Evolutionary conservation across 2,113 vertebrate genomes (phyloP).

Genomic region (Lasiurus borealis): DNA sequence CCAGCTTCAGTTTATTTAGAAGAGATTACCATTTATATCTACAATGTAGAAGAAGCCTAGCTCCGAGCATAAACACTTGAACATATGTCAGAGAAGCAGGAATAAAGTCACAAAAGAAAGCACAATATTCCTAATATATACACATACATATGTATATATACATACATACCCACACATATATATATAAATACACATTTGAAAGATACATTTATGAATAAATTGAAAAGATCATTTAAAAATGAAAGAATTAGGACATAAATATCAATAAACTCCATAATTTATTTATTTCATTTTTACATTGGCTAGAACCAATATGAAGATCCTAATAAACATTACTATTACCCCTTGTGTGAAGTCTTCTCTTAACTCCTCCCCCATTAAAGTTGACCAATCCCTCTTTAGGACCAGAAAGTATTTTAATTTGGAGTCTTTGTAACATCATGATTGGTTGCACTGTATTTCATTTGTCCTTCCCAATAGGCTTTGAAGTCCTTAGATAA

Average conservation of each 20-base stretch:
- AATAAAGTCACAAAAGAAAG: slow-evolving; percentile 40
- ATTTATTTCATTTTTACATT: slow-evolving; percentile 16
- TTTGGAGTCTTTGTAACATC: background rate
- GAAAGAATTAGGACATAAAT: slow-evolving; percentile 28
- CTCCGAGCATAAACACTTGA: background rate
- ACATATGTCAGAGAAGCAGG: background rate
- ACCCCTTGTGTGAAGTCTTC: background rate
- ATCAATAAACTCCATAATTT: background rate
- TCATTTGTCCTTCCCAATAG: background rate
- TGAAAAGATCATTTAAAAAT: background rate
- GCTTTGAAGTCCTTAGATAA: background rate
- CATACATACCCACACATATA: background rate
- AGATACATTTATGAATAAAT: background rate
- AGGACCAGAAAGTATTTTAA: background rate
- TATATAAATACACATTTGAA: background rate
- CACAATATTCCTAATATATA: background rate
- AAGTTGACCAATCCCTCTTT: background rate
- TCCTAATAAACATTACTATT: background rate
- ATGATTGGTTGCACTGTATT: background rate
- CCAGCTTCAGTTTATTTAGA: background rate
- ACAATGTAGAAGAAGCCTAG: background rate
- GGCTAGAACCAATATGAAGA: background rate
- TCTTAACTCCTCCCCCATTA: background rate
- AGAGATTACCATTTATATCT: slow-evolving; percentile 20
- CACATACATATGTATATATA: background rate